phyloP scores from a whole-genome alignment of 2,113 vertebrate genomes.

The Tenebrosternarchus preto region DNA sequence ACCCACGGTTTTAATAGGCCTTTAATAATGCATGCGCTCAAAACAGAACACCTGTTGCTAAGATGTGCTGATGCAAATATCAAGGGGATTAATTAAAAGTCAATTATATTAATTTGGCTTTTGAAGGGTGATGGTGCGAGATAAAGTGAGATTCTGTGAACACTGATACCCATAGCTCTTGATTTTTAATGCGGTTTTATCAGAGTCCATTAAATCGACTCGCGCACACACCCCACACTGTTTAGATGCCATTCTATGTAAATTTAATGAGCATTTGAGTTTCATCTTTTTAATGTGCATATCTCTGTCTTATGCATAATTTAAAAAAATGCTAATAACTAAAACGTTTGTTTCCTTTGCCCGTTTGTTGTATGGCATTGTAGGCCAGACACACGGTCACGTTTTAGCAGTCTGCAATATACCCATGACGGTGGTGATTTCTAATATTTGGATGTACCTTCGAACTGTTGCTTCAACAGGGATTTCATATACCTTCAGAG shows the following conservation, averaged over 20 bases:
- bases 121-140: constrained; percentile 82
- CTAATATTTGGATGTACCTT: background rate
- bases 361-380: constrained; percentile 25
- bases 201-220: constrained; percentile 66
- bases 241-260: constrained; percentile 74
- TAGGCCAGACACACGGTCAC: constrained; percentile 24
- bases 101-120: constrained; percentile 87
- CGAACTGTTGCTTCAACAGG: background rate
- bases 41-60: constrained; percentile 81
- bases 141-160: constrained; percentile 65
- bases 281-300: constrained; percentile 70
- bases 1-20: constrained; percentile 68
- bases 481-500: background rate
- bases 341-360: constrained; percentile 62
- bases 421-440: background rate
- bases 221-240: constrained; percentile 44
- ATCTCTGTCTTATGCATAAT: constrained; percentile 76
- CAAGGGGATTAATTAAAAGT: constrained; percentile 95
- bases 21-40: constrained; percentile 83
- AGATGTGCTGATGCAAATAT: constrained; percentile 86
- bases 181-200: constrained; percentile 68
- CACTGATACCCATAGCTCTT: constrained; percentile 51
- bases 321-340: constrained; percentile 73
- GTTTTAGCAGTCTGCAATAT: constrained; percentile 23
- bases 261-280: constrained; percentile 69